Base-by-base conservation (phyloP, 2,797 vertebrate genomes). In the Peromyscus nudipes region DNA sequence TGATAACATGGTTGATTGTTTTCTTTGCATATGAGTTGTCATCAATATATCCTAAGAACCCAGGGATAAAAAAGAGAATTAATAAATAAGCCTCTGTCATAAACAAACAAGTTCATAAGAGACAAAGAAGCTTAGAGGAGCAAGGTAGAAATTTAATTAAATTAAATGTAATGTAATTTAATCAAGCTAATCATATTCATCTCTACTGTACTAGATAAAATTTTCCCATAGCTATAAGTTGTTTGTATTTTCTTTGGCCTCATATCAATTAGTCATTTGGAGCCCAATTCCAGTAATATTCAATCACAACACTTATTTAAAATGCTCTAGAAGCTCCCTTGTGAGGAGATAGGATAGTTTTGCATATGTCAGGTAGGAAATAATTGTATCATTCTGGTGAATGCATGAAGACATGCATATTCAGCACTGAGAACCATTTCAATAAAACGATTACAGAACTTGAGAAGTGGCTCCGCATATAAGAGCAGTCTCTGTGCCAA, bases 91-190 rank as follows among this genome's bases (percentile, higher is more conserved):
- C 8, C 17, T 92, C 43, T 80, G 14, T 79, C 40, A 90, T 65
- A 95, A 96, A 96, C 65, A 93, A 85, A 40, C n/a, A 93, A 94
- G 73, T 92, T 40, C n/a, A 91, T 34, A 92, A 64, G 88, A 95
- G 62, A 92, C 65, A 96, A 91, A 94, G 31, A 89, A 77, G 31
- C 46, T 91, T 95, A 89, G 62, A 80, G 79, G 9, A 91, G 2
- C 52, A 96, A 96, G 89, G 65, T 87, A 89, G 90, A 46, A 95
- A 91, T 90, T 92, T 93, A 96, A 92, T 95, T 91, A 85, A 95
- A 71, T 96, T 80, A 46, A 65, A 67, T 76, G 23, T 76, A 37
- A 69, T 85, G 2, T 84, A 40, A 96, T 75, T 87, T 95, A 92
- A 88, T 96, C 29, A 85, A 43, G 29, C 34, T 92, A 96, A 90